Percentiles rank a stretch among this genome's conserved stretches.
Evolutionary conservation across 2,113 vertebrate genomes (phyloP).

Genomic region (human): DNA sequence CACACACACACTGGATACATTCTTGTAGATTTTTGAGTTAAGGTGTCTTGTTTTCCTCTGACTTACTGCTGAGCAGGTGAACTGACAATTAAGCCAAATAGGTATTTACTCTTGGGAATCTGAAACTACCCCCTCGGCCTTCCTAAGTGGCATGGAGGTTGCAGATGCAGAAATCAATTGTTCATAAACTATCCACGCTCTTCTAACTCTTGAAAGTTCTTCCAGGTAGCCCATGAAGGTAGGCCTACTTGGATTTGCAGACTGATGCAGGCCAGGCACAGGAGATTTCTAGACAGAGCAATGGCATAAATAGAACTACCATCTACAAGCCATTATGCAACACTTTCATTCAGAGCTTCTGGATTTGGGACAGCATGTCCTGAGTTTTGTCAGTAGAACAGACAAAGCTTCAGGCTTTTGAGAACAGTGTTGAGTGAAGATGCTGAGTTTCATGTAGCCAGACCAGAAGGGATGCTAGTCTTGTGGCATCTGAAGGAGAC

Average conservation of each 20-base stretch:
- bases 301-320: neutral
- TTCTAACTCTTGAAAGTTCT: neutral
- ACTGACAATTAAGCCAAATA: neutral
- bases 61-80: neutral
- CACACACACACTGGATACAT: accelerated
- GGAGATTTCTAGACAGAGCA: neutral
- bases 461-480: too few species aligned
- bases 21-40: neutral
- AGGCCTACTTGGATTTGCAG: neutral
- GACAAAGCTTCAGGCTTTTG: neutral
- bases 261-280: neutral
- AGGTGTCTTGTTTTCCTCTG: neutral
- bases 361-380: neutral
- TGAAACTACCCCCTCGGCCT: neutral
- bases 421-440: neutral
- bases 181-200: neutral
- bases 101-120: neutral
- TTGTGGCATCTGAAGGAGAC: neutral
- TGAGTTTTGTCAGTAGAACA: neutral
- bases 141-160: neutral
- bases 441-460: neutral
- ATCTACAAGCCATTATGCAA: neutral
- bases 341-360: neutral
- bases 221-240: neutral
- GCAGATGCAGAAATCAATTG: neutral